Evolutionary conservation across 2,113 vertebrate species (phyloP).

Genomic region (Halcyon senegalensis): DNA sequence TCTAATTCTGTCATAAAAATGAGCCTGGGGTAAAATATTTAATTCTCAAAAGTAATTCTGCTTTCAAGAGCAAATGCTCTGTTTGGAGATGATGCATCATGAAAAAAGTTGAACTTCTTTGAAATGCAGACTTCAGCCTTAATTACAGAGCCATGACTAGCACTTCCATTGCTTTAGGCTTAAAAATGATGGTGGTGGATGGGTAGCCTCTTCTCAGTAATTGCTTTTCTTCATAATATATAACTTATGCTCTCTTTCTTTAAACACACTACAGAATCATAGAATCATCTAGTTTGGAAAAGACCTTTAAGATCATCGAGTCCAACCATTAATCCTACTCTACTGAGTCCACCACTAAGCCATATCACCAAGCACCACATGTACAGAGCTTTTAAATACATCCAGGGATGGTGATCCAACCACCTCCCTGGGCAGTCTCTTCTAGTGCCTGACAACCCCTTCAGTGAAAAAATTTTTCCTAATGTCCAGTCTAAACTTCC

Average conservation of each 20-base stretch:
- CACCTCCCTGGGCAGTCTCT: no score
- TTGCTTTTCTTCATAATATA: constrained; percentile 21
- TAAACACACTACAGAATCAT: not conserved
- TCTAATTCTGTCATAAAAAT: not conserved
- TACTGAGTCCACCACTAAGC: no score
- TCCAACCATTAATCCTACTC: no score
- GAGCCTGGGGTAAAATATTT: not conserved
- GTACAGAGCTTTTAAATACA: no score
- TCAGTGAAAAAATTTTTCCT: no score
- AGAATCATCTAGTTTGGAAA: no score
- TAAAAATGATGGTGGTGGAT: not conserved
- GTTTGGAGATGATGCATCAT: not conserved
- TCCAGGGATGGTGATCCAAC: no score
- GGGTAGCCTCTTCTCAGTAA: constrained; percentile 22
- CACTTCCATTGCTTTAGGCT: constrained; percentile 35
- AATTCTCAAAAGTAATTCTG: not conserved
- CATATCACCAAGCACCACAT: no score
- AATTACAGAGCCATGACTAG: not conserved
- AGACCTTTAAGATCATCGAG: no score
- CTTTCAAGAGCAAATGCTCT: not conserved
- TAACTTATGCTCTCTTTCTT: not conserved
- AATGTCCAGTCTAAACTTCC: no score
- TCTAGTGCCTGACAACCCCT: no score
- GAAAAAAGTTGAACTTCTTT: not conserved
- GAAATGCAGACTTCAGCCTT: constrained; percentile 30